Conservation (phyloP, 1,140 invertebrate species). For the Tetramorium alpestre region DNA sequence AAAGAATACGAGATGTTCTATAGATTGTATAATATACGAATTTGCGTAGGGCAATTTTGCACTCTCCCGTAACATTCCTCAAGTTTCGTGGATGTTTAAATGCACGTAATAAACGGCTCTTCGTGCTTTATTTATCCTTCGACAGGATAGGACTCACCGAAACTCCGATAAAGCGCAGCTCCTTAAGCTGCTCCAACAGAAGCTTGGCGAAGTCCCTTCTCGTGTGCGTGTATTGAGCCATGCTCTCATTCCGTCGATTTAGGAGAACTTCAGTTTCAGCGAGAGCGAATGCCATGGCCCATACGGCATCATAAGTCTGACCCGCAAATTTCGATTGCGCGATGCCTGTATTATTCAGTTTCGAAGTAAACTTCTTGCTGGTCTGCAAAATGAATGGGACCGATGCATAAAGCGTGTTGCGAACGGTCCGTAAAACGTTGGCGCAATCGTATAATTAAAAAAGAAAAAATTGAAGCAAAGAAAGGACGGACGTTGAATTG, state of each 20-base stretch:
- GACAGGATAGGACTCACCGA: slow-evolving; percentile 88
- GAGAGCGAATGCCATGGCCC: slow-evolving; percentile 93
- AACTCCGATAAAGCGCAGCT: slow-evolving; percentile 92
- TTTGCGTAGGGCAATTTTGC: neutral
- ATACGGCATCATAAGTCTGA: slow-evolving; percentile 95
- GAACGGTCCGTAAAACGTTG: neutral
- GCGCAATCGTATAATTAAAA: slow-evolving; percentile 34
- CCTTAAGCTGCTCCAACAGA: slow-evolving; percentile 89
- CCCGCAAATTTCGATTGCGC: slow-evolving; percentile 90
- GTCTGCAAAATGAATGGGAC: slow-evolving; percentile 86
- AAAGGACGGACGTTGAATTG: slow-evolving; percentile 10
- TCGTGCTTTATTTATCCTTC: slow-evolving; percentile 19
- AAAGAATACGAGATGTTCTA: neutral
- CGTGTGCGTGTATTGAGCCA: slow-evolving; percentile 90
- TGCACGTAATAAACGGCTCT: slow-evolving; percentile 21
- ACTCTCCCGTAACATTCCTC: neutral
- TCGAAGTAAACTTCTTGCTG: slow-evolving; percentile 88
- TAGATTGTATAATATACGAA: neutral
- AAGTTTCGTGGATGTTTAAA: neutral
- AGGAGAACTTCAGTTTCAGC: slow-evolving; percentile 84
- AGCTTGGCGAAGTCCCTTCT: slow-evolving; percentile 89
- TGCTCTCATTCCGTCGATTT: slow-evolving; percentile 81
- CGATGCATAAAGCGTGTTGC: neutral
- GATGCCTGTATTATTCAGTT: slow-evolving; percentile 86
- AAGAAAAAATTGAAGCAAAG: neutral